Conservation (phyloP, 2,888 invertebrate genomes). For the Cephus rjabovi region DNA sequence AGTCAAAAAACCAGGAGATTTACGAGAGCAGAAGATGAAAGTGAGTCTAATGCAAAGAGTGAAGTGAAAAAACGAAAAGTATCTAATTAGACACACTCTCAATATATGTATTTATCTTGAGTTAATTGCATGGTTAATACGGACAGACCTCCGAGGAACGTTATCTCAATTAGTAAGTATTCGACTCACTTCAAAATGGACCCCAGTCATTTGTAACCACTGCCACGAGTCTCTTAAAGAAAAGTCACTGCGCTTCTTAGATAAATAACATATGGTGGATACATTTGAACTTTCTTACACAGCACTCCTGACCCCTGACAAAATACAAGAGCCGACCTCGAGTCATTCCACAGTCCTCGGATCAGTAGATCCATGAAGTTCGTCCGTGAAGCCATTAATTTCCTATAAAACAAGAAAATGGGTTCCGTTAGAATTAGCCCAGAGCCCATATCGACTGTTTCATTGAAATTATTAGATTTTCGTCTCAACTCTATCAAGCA, state of each 20-base stretch:
- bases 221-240: background rate
- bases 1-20: background rate
- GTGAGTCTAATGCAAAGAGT: background rate
- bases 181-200: background rate
- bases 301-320: background rate
- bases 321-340: background rate
- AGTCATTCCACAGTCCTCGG: background rate
- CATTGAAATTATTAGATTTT: background rate
- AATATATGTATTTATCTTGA: background rate
- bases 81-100: background rate
- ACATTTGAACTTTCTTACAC: background rate
- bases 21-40: background rate
- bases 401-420: background rate
- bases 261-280: background rate
- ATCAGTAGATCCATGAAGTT: background rate
- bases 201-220: constrained; percentile 1
- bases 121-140: background rate
- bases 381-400: background rate
- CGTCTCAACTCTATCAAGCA: background rate
- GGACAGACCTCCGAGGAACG: background rate
- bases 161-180: background rate
- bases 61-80: background rate
- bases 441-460: background rate
- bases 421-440: background rate
- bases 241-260: background rate